Evolutionary conservation across 2,113 vertebrate genomes (phyloP).

Genomic region (Hiodon tergisus): DNA sequence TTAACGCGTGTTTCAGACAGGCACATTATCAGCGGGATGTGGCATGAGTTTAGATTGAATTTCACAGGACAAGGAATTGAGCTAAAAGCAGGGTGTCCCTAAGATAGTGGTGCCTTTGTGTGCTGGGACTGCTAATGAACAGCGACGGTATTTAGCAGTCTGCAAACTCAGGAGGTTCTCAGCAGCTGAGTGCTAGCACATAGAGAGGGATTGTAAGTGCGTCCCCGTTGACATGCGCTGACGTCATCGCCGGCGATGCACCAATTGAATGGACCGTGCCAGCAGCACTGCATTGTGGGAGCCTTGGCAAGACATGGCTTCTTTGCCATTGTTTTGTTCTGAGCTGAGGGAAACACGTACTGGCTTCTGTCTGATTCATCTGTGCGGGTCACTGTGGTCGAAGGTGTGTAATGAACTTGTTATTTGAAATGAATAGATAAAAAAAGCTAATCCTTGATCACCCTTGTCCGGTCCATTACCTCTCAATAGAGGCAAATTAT

Average conservation of each 20-base stretch:
- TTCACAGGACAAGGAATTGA: constrained; percentile 4
- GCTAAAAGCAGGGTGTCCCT: not conserved
- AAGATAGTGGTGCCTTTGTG: constrained; percentile 7
- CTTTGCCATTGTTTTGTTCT: no score
- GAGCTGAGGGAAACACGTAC: no score
- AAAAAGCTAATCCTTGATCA: not conserved
- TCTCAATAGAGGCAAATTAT: not conserved
- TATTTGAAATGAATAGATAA: not conserved
- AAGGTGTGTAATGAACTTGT: no score
- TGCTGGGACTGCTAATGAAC: not conserved
- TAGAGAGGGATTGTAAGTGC: not conserved
- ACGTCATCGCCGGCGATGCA: no score
- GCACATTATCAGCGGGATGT: constrained; percentile 31
- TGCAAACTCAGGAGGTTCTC: not conserved
- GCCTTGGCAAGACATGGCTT: no score
- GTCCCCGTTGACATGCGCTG: no score
- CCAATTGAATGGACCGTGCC: no score
- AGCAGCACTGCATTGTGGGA: no score
- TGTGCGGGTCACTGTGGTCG: no score
- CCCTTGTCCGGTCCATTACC: not conserved
- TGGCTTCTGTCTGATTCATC: no score
- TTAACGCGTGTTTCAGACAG: constrained; percentile 14
- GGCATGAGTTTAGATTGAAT: constrained; percentile 31
- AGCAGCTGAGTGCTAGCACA: not conserved
- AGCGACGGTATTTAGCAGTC: not conserved